Base-by-base conservation (phyloP, 2,797 vertebrate species). In the Podarcis lilfordi region DNA sequence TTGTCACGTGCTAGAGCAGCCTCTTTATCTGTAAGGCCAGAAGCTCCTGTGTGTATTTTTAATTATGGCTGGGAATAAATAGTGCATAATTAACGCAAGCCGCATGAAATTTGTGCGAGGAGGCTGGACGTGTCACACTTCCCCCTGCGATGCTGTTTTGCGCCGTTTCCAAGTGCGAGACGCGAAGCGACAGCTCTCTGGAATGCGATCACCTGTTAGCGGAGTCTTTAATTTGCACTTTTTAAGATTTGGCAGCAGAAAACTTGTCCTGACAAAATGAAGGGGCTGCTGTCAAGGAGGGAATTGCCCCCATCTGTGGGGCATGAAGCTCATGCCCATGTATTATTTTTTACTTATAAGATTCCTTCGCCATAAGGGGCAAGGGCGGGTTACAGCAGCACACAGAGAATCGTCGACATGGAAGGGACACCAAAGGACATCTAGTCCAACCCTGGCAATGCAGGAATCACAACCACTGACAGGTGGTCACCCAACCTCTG, bases 161-260 rank as follows among this genome's bases (percentile, higher is more conserved):
- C 64, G 75, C 19, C 2, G 13, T 35, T 84, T 74, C 66, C 19
- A 59, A 45, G 82, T 50, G 88, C 17, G 68, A 89, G 88, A 89
- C 88, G 8, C 1, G 19, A 84, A 43, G 80, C 61, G 8, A 9
- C 74, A 61, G 66, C 66, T 32, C 8, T 10, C n/a, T 2, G 7
- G 37, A 69, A 35, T 23, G 8, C 8, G 21, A 19, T 76, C 19
- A 21, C 25, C 55, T 21, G 76, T 61, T 84, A 40, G 7, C 25
- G 40, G 29, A 80, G 82, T 45, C 68, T 64, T 79, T 23, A 61
- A n/a, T 89, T 85, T 80, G 45, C 82, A 85, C 82, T n/a, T 85
- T 15, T 9, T 25, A 45, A 29, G 8, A 17, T 25, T 27, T 72
- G 35, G n/a, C 45, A n/a, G 0, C 9, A 0, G 15, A 2, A 72